Base-by-base conservation (phyloP, 23 tunicate species). In the Halocynthia aurantium region DNA sequence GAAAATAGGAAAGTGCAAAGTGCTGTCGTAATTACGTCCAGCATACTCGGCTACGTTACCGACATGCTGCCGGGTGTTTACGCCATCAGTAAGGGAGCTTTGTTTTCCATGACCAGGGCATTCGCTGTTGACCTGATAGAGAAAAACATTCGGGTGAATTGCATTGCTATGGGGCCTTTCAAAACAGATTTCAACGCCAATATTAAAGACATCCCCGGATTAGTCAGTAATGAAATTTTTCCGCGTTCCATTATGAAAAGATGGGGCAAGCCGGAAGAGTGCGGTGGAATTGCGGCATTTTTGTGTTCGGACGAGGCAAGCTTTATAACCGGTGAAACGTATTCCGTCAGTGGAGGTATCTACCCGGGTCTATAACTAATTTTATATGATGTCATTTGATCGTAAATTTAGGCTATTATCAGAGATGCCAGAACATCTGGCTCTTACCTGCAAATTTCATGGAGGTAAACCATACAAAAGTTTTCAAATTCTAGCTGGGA, bases 321-420 rank as follows among this genome's bases (percentile, higher is more conserved):
- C 17, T 88, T 77, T 52, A 78, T 88, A 10, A 88, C 94, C 13
- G 94, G 94, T 4, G 94, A 88, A 88, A 83, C 81, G 6, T 50
- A 78, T 51, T 84, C 73, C 18, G 82, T 88, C 8, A 61, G 67
- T n/a, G 94, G 94, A 9, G 94, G 94, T 11, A 52, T 78, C 57
- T 52, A 58, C 13, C 76, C 83, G 54, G 62, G 94, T 54, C 72
- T 88, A 62, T 88, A 74, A 88, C 44, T 31, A 0, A 4, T 31
- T 31, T 31, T 4, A 1, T 31, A 31, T 31, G 44, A 31, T 31
- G 44, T 31, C 44, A 31, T 31, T 1, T 31, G 44, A 31, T 31
- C 4, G 44, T 4, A 31, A 31, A 31, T 31, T 31, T 31, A 4
- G 4, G 44, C 44, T 31, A 31, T 4, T 31, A 31, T 31, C 4